Percentiles rank a stretch among this genome's conserved stretches.
phyloP scores from a whole-genome alignment of 2,113 vertebrate species.

The Tachysurus vachellii region DNA sequence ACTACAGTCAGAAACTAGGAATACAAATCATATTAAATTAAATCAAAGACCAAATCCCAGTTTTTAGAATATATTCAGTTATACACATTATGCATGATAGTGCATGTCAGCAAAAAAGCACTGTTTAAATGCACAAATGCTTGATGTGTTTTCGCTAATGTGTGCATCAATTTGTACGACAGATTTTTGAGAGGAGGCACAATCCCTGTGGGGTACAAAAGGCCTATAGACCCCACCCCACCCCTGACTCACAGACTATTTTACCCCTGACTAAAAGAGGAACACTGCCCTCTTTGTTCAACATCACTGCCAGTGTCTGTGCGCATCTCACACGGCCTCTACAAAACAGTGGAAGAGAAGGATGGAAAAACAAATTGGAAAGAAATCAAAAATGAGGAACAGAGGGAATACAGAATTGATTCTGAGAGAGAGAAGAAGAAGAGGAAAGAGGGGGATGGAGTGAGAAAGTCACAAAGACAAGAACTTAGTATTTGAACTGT shows the following conservation, averaged over 20 bases:
- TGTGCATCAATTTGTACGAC: slow-evolving; percentile 4
- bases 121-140: slow-evolving; percentile 5
- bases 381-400: background rate
- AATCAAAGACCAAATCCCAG: background rate
- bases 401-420: background rate
- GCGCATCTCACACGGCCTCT: slow-evolving; percentile 1
- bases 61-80: too few relatives aligned
- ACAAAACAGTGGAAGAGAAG: background rate
- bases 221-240: slow-evolving; percentile 18
- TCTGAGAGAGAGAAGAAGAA: background rate
- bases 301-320: background rate
- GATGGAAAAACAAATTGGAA: background rate
- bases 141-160: background rate
- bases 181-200: slow-evolving; percentile 14
- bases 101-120: background rate
- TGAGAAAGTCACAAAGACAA: background rate
- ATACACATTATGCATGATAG: too few relatives aligned
- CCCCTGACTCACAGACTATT: slow-evolving; percentile 19
- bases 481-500: too few relatives aligned
- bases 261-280: slow-evolving; percentile 7
- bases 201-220: slow-evolving; percentile 24
- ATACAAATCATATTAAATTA: background rate
- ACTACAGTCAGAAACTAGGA: background rate
- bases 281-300: slow-evolving; percentile 31
- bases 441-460: background rate